Conservation (phyloP, 2,888 invertebrate genomes). For the Coremacera marginata region DNA sequence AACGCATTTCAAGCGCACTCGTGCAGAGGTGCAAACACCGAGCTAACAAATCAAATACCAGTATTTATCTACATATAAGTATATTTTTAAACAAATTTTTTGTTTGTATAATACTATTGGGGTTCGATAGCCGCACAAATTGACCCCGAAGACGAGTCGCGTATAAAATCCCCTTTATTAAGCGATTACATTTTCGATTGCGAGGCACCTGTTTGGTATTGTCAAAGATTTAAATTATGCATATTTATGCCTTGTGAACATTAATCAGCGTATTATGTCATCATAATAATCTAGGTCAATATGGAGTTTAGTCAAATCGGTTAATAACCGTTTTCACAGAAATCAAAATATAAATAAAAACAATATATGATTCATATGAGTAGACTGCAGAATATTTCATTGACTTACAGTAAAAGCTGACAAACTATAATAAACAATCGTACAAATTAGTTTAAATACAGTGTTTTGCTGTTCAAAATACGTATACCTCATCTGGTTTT, state of each 20-base stretch:
- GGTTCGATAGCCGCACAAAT: constrained; percentile 2
- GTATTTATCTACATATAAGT: too few species aligned
- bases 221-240: neutral
- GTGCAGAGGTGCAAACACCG: too few species aligned
- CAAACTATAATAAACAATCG: too few species aligned
- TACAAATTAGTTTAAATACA: too few species aligned
- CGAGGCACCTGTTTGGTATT: neutral
- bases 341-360: neutral
- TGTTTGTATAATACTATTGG: neutral
- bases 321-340: neutral
- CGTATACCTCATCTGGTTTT: too few species aligned
- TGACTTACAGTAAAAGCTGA: too few species aligned
- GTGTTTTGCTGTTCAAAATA: too few species aligned
- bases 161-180: neutral
- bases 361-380: neutral
- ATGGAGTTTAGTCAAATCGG: neutral
- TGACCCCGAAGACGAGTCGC: neutral
- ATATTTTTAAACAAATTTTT: neutral
- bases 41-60: too few species aligned
- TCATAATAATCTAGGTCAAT: neutral
- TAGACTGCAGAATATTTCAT: neutral
- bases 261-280: too few species aligned
- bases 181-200: neutral
- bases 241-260: neutral
- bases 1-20: too few species aligned